Evolutionary conservation across 2,113 vertebrate species (phyloP), one percentile per base, ranked within the genome.

Genomic region (Hippocampus barbouri): DNA sequence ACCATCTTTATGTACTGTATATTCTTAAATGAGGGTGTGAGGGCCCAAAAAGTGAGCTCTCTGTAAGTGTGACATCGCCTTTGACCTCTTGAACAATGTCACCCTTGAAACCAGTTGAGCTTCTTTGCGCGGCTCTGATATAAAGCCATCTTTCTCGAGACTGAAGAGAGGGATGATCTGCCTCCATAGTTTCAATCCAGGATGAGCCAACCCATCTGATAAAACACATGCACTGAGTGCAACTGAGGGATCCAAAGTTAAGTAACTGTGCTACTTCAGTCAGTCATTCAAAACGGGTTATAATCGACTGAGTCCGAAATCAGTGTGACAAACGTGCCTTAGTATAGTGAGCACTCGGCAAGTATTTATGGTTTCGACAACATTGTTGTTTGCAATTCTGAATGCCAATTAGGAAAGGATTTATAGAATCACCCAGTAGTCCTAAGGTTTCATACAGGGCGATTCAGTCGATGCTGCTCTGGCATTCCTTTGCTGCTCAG

Each of bases 151-250:
- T 16, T 56, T 56, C n/a, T 56, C 21, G 8, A 70, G 73, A 71
- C 72, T 67, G 72, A 79, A 40, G 53, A 72, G 73, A 76, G 21
- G 78, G 72, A 74, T 86, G 85, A 90, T 87, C 82, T 83, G 25
- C 66, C 56, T 59, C 47, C 6, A 61, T 80, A 59, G 76, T 81
- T 83, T 76, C 78, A 68, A 77, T 69, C 66, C 68, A 77, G 65
- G 76, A 81, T 82, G 73, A 83, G 77, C 56, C 67, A 71, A 60
- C 62, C 59, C 73, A 77, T 78, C 83, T 83, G 84, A 89, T 87
- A 80, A 86, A 71, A 67, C 60, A 53, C 38, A 57, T 60, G 15
- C 15, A 45, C 10, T 59, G 11, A 74, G 83, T 34, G 85, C 84
- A 85, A 79, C 7, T 27, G 5, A 18, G 16, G 14, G 27, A 61